These are phyloP conservation scores for Nomada ruficornis DNA, from an alignment of 2,888 invertebrate genomes.

Conservation along the genomic window DNA sequence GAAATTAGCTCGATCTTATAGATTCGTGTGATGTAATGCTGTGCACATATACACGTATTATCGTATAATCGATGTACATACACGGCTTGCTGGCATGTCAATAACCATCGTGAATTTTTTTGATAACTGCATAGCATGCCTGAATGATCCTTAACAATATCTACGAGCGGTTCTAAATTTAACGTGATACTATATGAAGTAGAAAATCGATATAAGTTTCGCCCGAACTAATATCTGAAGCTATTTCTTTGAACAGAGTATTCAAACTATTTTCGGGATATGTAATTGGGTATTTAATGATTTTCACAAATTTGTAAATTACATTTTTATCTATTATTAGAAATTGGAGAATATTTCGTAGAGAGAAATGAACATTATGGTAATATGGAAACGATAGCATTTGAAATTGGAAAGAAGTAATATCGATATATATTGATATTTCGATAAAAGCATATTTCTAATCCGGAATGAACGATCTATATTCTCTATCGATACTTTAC, in stretches of 20 bases:
- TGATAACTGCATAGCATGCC: constrained; percentile 34
- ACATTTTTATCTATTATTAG: too few species aligned
- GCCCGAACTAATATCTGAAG: not conserved
- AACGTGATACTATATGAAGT: not conserved
- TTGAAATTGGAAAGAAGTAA: not conserved
- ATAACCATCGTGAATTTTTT: constrained; percentile 44
- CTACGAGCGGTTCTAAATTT: constrained; percentile 30
- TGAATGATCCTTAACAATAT: constrained; percentile 27
- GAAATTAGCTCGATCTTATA: not conserved
- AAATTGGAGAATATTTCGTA: too few species aligned
- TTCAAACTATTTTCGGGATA: not conserved
- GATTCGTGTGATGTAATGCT: constrained; percentile 11
- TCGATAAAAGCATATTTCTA: not conserved
- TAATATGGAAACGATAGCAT: not conserved
- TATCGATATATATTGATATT: not conserved
- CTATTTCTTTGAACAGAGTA: not conserved
- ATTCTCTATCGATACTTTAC: not conserved
- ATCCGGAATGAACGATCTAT: not conserved
- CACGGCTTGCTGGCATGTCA: constrained; percentile 13
- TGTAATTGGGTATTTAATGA: too few species aligned
- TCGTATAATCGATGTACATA: constrained; percentile 32
- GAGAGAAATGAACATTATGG: too few species aligned
- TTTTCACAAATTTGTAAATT: too few species aligned
- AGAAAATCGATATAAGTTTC: constrained; percentile 33
- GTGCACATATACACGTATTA: constrained; percentile 6